Evolutionary conservation across 2,113 vertebrate genomes (phyloP), one percentile per base, ranked within the genome.

Genomic region (Spilogale gracilis): DNA sequence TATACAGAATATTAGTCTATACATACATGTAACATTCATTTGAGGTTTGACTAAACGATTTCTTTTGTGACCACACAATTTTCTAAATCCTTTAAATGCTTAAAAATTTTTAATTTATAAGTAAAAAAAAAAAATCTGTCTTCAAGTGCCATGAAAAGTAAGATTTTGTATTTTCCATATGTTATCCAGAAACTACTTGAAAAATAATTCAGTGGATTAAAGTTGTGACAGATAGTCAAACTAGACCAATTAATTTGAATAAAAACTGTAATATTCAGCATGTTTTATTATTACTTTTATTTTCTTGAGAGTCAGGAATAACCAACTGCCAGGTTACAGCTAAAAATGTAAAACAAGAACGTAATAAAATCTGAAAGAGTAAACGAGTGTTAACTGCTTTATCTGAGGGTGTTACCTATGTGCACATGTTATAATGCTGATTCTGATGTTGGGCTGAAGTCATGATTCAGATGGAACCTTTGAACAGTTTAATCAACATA

Each of bases 121-220:
- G 9, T 21, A 32, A 67, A 67, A 67, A 67, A 67, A 67, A 67
- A 65, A 32, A 32, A 32, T 21, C 45, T 90, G 18, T 96, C 54
- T 98, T 86, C 67, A 88, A 80, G 94, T 85, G 50, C 92, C 94
- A 25, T 86, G 54, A 83, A 98, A 71, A 85, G 18, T 65, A 48
- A 38, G 16, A 80, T 98, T 95, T 94, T 58, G 14, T 95, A 85
- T 80, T 89, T 91, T 93, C 61, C 18, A 9, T 67, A 52, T 84
- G 10, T 91, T 74, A 43, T 83, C 73, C 30, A 16, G 56, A 58
- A 74, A 48, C 56, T 63, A 38, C 58, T 79, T 91, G 85, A 78
- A 88, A 93, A 93, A 50, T 60, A 48, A 86, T 69, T 94, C 56
- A 60, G 25, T 96, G 23, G 17, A 60, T 96, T 93, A 56, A 96